Evolutionary conservation across 2,888 invertebrate species (phyloP), one percentile per base, ranked within the genome.

Genomic region (Drosophila infuscata): DNA sequence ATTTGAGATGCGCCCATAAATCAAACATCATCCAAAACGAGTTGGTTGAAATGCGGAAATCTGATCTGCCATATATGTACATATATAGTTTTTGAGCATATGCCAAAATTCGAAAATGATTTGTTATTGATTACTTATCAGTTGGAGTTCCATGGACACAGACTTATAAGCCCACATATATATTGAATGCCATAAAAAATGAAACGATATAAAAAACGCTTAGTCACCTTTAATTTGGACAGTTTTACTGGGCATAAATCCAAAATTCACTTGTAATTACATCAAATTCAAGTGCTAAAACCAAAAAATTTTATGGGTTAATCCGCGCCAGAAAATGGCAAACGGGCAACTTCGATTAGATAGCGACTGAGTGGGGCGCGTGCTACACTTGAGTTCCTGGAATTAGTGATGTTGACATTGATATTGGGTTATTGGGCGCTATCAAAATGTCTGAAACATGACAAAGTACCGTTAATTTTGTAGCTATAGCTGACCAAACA

Each of bases 191-290:
- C 38, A 68, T 66, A 54, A 54, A 53, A 41, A 32, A 5, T 41
- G 33, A 53, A 33, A 43, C 11, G 33, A 43, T 46, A 20, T 25
- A n/a, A 32, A 52, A 35, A 36, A 29, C 11, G 25, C 20, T 43
- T 57, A 54, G 58, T 62, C 52, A 59, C 46, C 52, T 54, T 70
- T 54, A 52, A 57, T 57, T 69, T 60, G 30, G 67, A 61, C 71
- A 69, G 29, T 48, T 72, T 62, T 75, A 54, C 61, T 8, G 8
- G 8, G 8, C 25, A 25, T 67, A 66, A 74, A 74, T 74, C 75
- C 53, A 54, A 78, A 77, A 74, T 54, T 57, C 70, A 54, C 48
- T 41, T 52, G 68, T 74, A 80, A 77, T 81, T 77, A 61, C 63
- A 71, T 61, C 53, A 60, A 67, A 54, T 36, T 66, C 65, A 58